Evolutionary conservation across 2,797 vertebrate species (phyloP).

Genomic region (Oophaga sylvatica): DNA sequence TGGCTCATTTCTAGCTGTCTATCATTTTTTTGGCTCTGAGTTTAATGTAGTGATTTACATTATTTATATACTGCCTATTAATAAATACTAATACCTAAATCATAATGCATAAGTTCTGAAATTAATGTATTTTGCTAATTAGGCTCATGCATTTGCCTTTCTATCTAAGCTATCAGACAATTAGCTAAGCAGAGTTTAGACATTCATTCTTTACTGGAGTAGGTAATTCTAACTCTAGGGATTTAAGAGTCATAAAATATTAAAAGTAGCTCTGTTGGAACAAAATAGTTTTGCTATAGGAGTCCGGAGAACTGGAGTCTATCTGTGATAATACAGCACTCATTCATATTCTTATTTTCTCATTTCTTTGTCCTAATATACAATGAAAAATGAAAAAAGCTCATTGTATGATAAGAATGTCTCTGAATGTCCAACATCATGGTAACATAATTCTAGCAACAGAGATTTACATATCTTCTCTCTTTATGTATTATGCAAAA

Average conservation of each 20-base stretch:
- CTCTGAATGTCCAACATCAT: constrained; percentile 9
- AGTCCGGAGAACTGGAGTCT: background rate
- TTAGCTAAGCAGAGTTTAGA: background rate
- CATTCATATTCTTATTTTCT: background rate
- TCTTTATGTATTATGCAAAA: constrained; percentile 16
- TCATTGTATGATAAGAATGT: background rate
- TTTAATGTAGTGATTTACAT: no score
- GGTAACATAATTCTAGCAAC: background rate
- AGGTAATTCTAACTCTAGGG: background rate
- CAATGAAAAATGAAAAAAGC: background rate
- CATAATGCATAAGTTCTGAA: background rate
- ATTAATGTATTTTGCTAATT: background rate
- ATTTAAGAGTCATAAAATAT: background rate
- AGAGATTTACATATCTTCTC: constrained; percentile 35
- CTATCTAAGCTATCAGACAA: background rate
- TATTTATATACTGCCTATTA: no score
- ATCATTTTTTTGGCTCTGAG: no score
- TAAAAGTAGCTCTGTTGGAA: background rate
- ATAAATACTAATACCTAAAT: no score
- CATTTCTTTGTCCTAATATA: background rate
- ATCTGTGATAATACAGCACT: background rate
- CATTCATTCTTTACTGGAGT: background rate
- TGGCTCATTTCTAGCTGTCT: no score
- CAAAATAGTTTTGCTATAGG: background rate
- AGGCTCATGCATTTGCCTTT: background rate